A percentile compares a stretch with the other conserved stretches of the same genome.
Conservation (phyloP, 2,797 vertebrate species). For the Halcyon chelicuti region DNA sequence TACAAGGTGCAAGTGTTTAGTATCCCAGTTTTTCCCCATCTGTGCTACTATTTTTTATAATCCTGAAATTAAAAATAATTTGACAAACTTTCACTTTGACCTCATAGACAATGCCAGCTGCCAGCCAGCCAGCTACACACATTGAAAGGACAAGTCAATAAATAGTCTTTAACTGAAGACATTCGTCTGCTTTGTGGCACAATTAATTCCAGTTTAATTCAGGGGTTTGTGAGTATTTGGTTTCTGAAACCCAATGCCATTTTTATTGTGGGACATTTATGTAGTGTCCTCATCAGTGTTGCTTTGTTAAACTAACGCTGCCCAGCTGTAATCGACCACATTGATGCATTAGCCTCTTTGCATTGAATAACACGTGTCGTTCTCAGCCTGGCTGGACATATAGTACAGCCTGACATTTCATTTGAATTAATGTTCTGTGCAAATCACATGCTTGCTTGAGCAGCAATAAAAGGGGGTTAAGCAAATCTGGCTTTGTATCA, state of each 20-base stretch:
- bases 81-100: not conserved
- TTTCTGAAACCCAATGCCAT: slow-evolving; percentile 46
- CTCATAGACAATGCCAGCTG: not conserved
- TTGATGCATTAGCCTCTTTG: slow-evolving; percentile 15
- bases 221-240: slow-evolving; percentile 4
- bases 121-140: not conserved
- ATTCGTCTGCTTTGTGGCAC: slow-evolving; percentile 27
- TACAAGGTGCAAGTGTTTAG: not conserved
- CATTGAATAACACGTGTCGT: not conserved
- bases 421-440: slow-evolving; percentile 62
- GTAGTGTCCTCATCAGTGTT: not conserved
- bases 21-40: not conserved
- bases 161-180: slow-evolving; percentile 36
- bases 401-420: slow-evolving; percentile 52
- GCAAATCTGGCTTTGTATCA: slow-evolving; percentile 66
- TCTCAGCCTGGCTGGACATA: not conserved
- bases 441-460: slow-evolving; percentile 71
- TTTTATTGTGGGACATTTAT: not conserved
- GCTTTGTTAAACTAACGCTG: not conserved
- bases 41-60: not conserved
- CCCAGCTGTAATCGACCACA: not conserved
- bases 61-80: not conserved
- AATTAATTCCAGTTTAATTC: slow-evolving; percentile 10
- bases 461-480: slow-evolving; percentile 63
- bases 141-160: slow-evolving; percentile 18